Percentiles rank a stretch among this genome's conserved stretches.
These are phyloP conservation scores for Papilio dardanus DNA, from an alignment of 1,140 invertebrate species.

Conservation along the genomic window DNA sequence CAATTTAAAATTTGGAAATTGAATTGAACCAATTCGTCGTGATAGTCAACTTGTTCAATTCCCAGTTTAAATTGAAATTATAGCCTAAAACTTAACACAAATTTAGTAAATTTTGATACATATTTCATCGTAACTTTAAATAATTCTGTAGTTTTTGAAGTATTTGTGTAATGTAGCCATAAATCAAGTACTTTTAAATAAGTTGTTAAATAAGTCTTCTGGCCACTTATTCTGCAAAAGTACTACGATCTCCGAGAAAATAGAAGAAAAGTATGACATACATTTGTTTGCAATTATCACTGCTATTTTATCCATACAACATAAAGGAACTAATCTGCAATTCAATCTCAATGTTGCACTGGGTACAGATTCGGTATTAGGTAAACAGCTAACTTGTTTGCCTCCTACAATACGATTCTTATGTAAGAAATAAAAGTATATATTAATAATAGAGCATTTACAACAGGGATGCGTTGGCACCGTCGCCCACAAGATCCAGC, in stretches of 20 bases:
- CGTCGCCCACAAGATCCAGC: conserved; percentile 75
- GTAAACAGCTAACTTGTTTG: neutral
- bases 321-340: neutral
- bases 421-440: conserved; percentile 33
- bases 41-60: too few species aligned
- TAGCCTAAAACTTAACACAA: too few species aligned
- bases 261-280: too few species aligned
- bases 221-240: neutral
- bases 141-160: neutral
- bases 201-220: neutral
- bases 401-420: conserved; percentile 8
- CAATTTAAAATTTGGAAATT: too few species aligned
- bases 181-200: neutral
- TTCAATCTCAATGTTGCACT: neutral
- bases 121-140: too few species aligned
- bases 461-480: conserved; percentile 75
- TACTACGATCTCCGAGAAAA: neutral
- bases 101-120: too few species aligned
- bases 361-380: neutral
- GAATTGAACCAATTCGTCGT: too few species aligned
- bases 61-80: too few species aligned
- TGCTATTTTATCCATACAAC: neutral
- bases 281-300: too few species aligned
- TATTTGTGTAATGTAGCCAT: neutral
- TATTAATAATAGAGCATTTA: conserved; percentile 31